A percentile compares a stretch with the other conserved stretches of the same genome.
Evolutionary conservation across 2,113 vertebrate genomes (phyloP).

Genomic region (Willisornis vidua): DNA sequence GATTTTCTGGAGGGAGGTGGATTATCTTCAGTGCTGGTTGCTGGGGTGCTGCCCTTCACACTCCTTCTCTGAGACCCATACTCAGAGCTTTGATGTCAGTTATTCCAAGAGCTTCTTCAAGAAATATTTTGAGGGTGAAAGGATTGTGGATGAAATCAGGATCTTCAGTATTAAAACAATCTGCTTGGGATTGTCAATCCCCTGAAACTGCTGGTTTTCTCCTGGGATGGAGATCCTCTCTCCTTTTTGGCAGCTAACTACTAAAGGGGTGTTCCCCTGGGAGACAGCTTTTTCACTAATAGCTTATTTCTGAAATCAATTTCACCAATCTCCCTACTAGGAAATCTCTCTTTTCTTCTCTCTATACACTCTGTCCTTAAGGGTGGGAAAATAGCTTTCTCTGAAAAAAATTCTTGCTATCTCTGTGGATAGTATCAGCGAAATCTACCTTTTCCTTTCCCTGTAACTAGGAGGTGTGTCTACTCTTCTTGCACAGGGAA

Average conservation of each 20-base stretch:
- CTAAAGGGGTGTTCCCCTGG: neutral
- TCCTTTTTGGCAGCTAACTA: neutral
- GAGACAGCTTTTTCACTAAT: neutral
- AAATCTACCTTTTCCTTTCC: conserved; percentile 2
- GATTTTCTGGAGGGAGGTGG: conserved; percentile 45
- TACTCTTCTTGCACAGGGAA: conserved; percentile 4
- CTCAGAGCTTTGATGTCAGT: conserved; percentile 11
- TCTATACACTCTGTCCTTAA: neutral
- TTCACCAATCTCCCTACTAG: neutral
- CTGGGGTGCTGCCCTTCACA: conserved; percentile 53
- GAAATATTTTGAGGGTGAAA: neutral
- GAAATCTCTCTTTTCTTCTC: neutral
- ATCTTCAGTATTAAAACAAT: conserved; percentile 19
- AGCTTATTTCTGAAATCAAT: neutral
- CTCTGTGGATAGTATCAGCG: neutral
- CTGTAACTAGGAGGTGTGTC: conserved; percentile 2
- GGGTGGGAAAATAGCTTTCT: neutral
- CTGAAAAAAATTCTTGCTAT: neutral
- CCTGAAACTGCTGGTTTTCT: conserved; percentile 8
- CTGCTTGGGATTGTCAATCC: neutral
- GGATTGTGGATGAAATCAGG: conserved; percentile 21
- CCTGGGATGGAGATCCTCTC: neutral
- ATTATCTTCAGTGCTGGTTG: conserved; percentile 30
- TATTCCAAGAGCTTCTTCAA: conserved; percentile 48
- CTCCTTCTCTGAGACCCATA: conserved; percentile 40